Conservation (phyloP, 2,113 vertebrate species). For the Pachypanchax playfairii region DNA sequence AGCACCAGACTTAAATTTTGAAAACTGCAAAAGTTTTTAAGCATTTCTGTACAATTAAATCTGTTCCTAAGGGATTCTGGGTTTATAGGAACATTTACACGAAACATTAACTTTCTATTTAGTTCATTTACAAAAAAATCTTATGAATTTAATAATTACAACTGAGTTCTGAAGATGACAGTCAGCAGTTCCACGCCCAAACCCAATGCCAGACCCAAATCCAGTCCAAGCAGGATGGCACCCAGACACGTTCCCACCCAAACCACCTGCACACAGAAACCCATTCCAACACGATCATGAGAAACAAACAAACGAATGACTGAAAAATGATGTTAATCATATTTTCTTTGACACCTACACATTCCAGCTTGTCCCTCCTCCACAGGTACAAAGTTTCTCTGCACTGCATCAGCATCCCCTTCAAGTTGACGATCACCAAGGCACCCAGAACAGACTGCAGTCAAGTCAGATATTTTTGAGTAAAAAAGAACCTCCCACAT, state of each 20-base stretch:
- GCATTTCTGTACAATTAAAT: too few relatives aligned
- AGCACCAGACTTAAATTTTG: too few relatives aligned
- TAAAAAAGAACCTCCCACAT: background rate
- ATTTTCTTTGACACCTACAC: slow-evolving; percentile 79
- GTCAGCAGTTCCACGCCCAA: slow-evolving; percentile 87
- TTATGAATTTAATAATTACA: slow-evolving; percentile 78
- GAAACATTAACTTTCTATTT: background rate
- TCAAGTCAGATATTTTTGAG: background rate
- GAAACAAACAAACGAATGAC: background rate
- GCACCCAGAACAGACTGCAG: slow-evolving; percentile 92
- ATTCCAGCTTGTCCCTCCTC: slow-evolving; percentile 88
- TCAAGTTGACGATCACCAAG: slow-evolving; percentile 91
- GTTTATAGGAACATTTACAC: too few relatives aligned
- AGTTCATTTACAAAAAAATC: background rate
- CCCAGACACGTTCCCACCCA: slow-evolving; percentile 88
- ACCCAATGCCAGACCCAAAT: slow-evolving; percentile 84
- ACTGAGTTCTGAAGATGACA: slow-evolving; percentile 89
- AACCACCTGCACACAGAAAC: slow-evolving; percentile 79
- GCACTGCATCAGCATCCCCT: slow-evolving; percentile 96
- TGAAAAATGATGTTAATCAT: background rate
- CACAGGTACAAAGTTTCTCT: slow-evolving; percentile 84
- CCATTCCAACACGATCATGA: background rate
- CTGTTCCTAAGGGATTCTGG: too few relatives aligned
- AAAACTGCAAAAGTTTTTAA: too few relatives aligned
- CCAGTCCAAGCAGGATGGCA: slow-evolving; percentile 85